Base-by-base conservation (phyloP, 1,140 invertebrate species). In the Drosophila sulfurigaster region DNA sequence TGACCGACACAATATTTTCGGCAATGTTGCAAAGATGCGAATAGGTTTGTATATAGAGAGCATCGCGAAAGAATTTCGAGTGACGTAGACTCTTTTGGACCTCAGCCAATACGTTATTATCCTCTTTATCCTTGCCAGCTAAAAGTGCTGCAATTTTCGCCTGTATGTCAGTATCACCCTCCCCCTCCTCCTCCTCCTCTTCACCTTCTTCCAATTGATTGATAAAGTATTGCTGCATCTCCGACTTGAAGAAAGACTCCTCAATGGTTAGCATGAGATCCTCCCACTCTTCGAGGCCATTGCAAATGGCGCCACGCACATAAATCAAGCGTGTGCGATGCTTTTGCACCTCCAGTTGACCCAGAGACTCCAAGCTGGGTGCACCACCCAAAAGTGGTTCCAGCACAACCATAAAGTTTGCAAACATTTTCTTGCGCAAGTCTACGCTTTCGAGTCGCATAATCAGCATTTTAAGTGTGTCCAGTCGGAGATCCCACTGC, bases 231-330 rank as follows among this genome's bases (percentile, higher is more conserved):
- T 68, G 48, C 2, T 81, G 78, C 7, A 81, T 5, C 57, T 90
- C 86, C 0, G 78, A 79, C 45, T 90, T 91, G 5, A 71, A 76
- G 28, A 77, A 88, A 0, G 83, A 83, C 0, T 89, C 81, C 16
- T 78, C 78, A 1, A 85, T 20, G 15, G 60, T 66, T 5, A 25
- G 59, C 67, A 83, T 66, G 0, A 89, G 41, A 8, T 81, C 74
- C 80, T 92, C 83, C 91, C 91, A 92, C 20, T 91, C 91, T 51
- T 91, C 87, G 13, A 92, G 87, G 8, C 71, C 79, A 25, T 80
- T 81, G 25, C 77, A 86, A 2, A 92, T 87, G 13, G 81, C 76
- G 0, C 91, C 91, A 10, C 91, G 83, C 5, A 92, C 91, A 25
- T 87, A 92, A n/a, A 92, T 80, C 3, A 72, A 79, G 15, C 87